Evolutionary conservation across 2,888 invertebrate genomes (phyloP), one percentile per base, ranked within the genome.

Genomic region (Enchytraeus crypticus): DNA sequence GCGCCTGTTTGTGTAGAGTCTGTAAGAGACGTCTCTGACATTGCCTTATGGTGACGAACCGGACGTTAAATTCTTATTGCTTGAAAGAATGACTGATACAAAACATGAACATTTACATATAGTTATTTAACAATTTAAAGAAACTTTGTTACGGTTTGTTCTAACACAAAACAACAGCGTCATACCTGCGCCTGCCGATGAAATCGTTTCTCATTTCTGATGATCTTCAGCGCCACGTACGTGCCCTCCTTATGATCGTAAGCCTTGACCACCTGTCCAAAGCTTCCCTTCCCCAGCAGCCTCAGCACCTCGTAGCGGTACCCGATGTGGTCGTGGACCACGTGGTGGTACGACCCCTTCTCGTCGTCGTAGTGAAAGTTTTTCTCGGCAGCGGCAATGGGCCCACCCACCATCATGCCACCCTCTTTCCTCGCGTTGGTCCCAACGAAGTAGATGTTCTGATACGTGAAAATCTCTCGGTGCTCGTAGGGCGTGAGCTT

Each of bases 211-310:
- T 98, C 95, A 82, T 98, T 98, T 58, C 68, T 49, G 8, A 66
- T 95, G 87, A 98, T 93, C 83, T 98, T 98, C 62, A 98, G 83
- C 1, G 97, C 97, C 57, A 97, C 90, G 80, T 92, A 91, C 79
- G 91, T 89, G 75, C 92, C 90, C 67, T 86, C 89, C 82, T 95
- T 97, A 81, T 98, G 97, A 81, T 98, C 97, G 80, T 92, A 96
- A 2, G 95, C 96, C 78, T 96, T 95, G 60, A 98, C 92, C 58
- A 98, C 97, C 80, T 97, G 96, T 11, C 97, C 98, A 82, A 98
- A 98, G 74, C 92, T 93, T 59, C 97, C 97, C 80, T 96, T 97
- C 26, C 97, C 97, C 73, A 98, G 95, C 64, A 97, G 90, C 82
- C 95, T 96, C 69, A 98, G 84, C 75, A 97, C 92, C 49, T 65